Conservation (phyloP, 1,140 invertebrate genomes). For the Zaprionus taronus region DNA sequence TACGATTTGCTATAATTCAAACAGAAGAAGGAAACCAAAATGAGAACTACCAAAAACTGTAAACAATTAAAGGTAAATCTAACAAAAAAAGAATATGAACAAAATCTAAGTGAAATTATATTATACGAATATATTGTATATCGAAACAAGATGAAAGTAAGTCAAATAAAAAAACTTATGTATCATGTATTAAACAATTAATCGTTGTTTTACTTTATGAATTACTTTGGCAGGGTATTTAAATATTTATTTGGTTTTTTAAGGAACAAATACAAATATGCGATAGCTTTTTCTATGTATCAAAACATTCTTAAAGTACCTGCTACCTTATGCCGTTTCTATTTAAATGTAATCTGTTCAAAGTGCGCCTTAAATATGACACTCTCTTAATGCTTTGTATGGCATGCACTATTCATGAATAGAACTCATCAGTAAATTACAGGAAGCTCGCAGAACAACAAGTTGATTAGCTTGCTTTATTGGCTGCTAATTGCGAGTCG, state of each 20-base stretch:
- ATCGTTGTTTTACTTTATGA: slow-evolving; percentile 17
- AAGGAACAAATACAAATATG: neutral
- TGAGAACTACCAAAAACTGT: slow-evolving; percentile 40
- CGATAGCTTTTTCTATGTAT: no score
- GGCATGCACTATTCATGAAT: slow-evolving; percentile 37
- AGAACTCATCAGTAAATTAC: slow-evolving; percentile 45
- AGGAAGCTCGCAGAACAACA: slow-evolving; percentile 55
- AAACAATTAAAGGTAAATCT: slow-evolving; percentile 51
- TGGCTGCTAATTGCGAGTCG: slow-evolving; percentile 61
- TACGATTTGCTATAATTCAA: slow-evolving; percentile 74
- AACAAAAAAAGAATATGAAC: slow-evolving; percentile 40
- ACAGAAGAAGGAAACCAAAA: slow-evolving; percentile 32
- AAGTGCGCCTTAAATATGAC: neutral
- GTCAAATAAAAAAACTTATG: slow-evolving; percentile 82
- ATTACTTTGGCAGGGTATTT: neutral
- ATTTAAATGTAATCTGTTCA: neutral
- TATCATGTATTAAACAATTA: slow-evolving; percentile 79
- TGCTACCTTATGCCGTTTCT: neutral
- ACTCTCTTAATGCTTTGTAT: slow-evolving; percentile 17
- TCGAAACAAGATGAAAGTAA: slow-evolving; percentile 81
- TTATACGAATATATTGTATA: slow-evolving; percentile 82
- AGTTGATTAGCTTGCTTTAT: slow-evolving; percentile 47
- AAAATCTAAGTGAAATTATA: slow-evolving; percentile 80
- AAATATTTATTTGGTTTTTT: neutral
- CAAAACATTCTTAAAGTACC: no score